These are phyloP conservation scores for Ophthalmolycus amberensis DNA, from an alignment of 2,113 vertebrate species.

Conservation along the genomic window DNA sequence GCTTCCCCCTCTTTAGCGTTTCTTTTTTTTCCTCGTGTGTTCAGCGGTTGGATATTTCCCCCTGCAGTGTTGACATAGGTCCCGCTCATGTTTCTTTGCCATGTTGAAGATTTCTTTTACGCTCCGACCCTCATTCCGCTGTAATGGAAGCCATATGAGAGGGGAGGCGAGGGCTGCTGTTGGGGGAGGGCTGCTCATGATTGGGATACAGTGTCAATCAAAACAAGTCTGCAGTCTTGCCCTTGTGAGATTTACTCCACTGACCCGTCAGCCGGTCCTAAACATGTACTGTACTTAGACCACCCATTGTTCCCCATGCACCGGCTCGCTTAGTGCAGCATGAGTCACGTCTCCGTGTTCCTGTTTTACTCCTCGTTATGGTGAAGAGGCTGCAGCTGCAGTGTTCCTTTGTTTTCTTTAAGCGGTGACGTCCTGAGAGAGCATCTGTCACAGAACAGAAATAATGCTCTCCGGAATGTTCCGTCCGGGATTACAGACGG, in stretches of 20 bases:
- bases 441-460: constrained; percentile 55
- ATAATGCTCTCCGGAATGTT: constrained; percentile 56
- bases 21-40: constrained; percentile 9
- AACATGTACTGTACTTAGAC: constrained; percentile 51
- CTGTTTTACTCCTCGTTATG: constrained; percentile 49
- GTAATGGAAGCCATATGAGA: constrained; percentile 84
- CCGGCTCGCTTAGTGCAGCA: constrained; percentile 42
- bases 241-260: constrained; percentile 13
- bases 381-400: constrained; percentile 34
- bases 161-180: constrained; percentile 31
- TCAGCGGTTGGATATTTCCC: background rate
- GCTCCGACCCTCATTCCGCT: constrained; percentile 75
- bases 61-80: constrained; percentile 28
- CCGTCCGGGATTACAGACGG: constrained; percentile 44
- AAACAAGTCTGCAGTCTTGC: constrained; percentile 25
- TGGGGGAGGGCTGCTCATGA: constrained; percentile 38
- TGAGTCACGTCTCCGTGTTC: constrained; percentile 37
- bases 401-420: constrained; percentile 52
- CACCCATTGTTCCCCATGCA: constrained; percentile 54
- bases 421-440: constrained; percentile 57
- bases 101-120: constrained; percentile 48
- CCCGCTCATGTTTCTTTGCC: constrained; percentile 58
- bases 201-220: constrained; percentile 48
- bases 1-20: background rate
- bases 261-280: constrained; percentile 15